These are phyloP conservation scores for Oophaga sylvatica DNA, from an alignment of 2,797 vertebrate genomes.

Conservation along the genomic window DNA sequence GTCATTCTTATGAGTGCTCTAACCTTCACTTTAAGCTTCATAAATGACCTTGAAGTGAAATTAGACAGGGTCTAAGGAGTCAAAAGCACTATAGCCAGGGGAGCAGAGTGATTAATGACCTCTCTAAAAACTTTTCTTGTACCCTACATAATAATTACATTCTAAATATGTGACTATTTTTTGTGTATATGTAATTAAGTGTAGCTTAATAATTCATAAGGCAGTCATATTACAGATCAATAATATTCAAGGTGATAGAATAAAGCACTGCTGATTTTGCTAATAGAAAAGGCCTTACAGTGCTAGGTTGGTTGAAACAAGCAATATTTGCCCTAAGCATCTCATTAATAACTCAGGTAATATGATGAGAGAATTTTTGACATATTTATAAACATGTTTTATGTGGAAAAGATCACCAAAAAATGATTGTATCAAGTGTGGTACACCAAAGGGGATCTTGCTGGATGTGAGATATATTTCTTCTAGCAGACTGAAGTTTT, in stretches of 20 bases:
- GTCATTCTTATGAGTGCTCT: background rate
- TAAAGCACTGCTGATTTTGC: background rate
- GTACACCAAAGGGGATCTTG: too few relatives aligned
- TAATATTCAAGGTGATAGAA: background rate
- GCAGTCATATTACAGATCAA: background rate
- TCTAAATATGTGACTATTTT: background rate
- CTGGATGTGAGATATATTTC: too few relatives aligned
- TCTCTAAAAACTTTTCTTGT: background rate
- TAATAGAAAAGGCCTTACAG: background rate
- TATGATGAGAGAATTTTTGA: background rate
- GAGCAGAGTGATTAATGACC: background rate
- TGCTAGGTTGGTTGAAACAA: background rate
- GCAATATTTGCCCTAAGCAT: background rate
- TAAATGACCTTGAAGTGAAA: slow-evolving; percentile 20
- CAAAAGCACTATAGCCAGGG: background rate
- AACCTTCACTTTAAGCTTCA: background rate
- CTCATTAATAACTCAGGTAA: slow-evolving; percentile 10
- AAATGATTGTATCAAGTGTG: background rate
- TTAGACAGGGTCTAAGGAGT: background rate
- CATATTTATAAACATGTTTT: background rate
- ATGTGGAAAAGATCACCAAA: background rate
- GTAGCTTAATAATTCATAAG: background rate
- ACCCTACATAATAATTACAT: background rate
- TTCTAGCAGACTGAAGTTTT: too few relatives aligned
- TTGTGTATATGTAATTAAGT: background rate